Percentiles rank a stretch among this genome's conserved stretches.
Conservation (phyloP, 2,113 vertebrate species). For the Neomonachus schauinslandi region DNA sequence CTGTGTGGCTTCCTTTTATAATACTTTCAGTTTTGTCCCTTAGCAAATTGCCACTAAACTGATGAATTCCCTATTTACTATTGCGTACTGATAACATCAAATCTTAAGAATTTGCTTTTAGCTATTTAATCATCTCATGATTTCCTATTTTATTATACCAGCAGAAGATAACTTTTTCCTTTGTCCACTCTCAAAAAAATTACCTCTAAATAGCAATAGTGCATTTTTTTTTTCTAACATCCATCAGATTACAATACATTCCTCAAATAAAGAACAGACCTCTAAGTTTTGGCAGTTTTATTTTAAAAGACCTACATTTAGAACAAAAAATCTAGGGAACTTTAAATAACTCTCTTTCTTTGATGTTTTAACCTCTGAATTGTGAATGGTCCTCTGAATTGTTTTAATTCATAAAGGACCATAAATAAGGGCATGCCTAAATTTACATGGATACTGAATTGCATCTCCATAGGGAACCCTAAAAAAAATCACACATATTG, state of each 20-base stretch:
- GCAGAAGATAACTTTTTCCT: neutral
- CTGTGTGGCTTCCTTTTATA: neutral
- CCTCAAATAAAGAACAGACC: neutral
- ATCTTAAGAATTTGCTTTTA: neutral
- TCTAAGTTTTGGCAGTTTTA: neutral
- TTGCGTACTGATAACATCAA: neutral
- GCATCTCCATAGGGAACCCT: neutral
- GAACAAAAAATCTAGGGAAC: neutral
- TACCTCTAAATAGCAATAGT: neutral
- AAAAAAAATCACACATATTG: neutral
- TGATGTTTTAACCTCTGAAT: neutral
- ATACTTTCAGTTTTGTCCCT: neutral
- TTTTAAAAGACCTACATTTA: neutral
- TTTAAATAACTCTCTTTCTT: neutral
- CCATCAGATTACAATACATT: neutral
- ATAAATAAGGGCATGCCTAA: neutral
- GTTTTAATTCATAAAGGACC: neutral
- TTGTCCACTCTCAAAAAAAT: neutral
- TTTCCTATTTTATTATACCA: neutral
- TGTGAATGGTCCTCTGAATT: neutral
- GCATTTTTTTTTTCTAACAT: neutral
- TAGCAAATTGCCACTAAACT: neutral
- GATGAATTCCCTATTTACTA: neutral
- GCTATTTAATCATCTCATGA: neutral
- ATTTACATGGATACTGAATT: neutral